These are phyloP conservation scores for Marronus borbonicus DNA, from an alignment of 2,888 invertebrate genomes.

Conservation along the genomic window DNA sequence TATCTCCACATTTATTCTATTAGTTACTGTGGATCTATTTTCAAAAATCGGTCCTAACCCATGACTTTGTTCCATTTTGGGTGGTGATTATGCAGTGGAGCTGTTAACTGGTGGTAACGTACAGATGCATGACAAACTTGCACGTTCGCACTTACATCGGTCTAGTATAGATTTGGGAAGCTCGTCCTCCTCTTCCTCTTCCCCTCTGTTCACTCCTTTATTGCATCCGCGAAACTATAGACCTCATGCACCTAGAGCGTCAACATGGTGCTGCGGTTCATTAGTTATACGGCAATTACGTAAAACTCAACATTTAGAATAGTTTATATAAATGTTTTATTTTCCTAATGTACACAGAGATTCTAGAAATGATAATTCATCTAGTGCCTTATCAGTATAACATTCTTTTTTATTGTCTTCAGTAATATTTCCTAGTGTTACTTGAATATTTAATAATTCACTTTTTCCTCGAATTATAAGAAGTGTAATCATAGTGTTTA, in stretches of 20 bases:
- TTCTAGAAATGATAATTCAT: slow-evolving; percentile 38
- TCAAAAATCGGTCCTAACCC: slow-evolving; percentile 15
- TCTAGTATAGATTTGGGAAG: slow-evolving; percentile 66
- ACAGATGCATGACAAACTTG: slow-evolving; percentile 76
- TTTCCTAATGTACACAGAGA: slow-evolving; percentile 16
- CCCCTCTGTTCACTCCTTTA: slow-evolving; percentile 61
- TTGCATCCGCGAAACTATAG: slow-evolving; percentile 66
- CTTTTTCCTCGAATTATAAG: slow-evolving; percentile 17
- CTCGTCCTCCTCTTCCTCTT: slow-evolving; percentile 61
- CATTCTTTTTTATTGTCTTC: slow-evolving; percentile 32
- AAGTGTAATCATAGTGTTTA: slow-evolving; percentile 18
- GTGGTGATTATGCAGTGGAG: slow-evolving; percentile 74
- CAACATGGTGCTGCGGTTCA: slow-evolving; percentile 84
- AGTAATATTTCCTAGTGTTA: slow-evolving; percentile 16
- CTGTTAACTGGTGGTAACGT: slow-evolving; percentile 80
- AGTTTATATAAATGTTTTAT: slow-evolving; percentile 15
- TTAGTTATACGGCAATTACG: slow-evolving; percentile 84
- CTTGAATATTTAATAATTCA: slow-evolving; percentile 15
- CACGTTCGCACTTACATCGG: slow-evolving; percentile 64
- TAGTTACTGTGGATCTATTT: background rate
- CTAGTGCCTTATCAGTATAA: slow-evolving; percentile 47
- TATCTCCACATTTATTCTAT: slow-evolving; percentile 25
- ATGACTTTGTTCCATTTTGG: slow-evolving; percentile 59
- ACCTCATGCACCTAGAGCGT: slow-evolving; percentile 74
- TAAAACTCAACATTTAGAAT: slow-evolving; percentile 75